These are phyloP conservation scores for Chaetoderma sp. DNA, from an alignment of 2,888 invertebrate species.

Conservation along the genomic window DNA sequence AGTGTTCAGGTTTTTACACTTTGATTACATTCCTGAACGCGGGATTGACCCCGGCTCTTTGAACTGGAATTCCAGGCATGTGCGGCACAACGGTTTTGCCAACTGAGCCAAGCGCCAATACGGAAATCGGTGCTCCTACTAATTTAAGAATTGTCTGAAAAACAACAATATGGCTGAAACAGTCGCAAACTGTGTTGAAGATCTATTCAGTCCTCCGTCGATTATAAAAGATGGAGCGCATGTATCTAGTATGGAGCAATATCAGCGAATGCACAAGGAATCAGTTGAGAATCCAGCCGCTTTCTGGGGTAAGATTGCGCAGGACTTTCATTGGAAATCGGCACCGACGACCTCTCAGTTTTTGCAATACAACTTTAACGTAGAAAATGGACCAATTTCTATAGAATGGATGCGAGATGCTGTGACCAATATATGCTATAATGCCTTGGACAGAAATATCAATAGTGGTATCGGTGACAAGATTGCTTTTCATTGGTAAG, in stretches of 20 bases:
- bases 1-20: no score
- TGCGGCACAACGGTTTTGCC: no score
- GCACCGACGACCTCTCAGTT: conserved; percentile 80
- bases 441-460: conserved; percentile 91
- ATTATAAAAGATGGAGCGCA: conserved; percentile 68
- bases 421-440: conserved; percentile 95
- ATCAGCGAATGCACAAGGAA: conserved; percentile 84
- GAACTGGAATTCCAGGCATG: no score
- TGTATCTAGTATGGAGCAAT: conserved; percentile 81
- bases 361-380: conserved; percentile 91
- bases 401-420: conserved; percentile 97
- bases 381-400: conserved; percentile 86
- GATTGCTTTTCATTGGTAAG: conserved; percentile 95
- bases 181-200: no score
- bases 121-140: no score
- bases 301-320: conserved; percentile 95
- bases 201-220: no score
- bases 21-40: no score
- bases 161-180: no score
- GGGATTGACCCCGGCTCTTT: no score
- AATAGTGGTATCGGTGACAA: conserved; percentile 89
- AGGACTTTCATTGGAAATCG: conserved; percentile 88
- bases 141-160: no score
- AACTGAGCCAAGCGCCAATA: no score
- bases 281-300: conserved; percentile 89